Evolutionary conservation across 2,797 vertebrate genomes (phyloP).

Genomic region (Poeciliopsis gracilis): DNA sequence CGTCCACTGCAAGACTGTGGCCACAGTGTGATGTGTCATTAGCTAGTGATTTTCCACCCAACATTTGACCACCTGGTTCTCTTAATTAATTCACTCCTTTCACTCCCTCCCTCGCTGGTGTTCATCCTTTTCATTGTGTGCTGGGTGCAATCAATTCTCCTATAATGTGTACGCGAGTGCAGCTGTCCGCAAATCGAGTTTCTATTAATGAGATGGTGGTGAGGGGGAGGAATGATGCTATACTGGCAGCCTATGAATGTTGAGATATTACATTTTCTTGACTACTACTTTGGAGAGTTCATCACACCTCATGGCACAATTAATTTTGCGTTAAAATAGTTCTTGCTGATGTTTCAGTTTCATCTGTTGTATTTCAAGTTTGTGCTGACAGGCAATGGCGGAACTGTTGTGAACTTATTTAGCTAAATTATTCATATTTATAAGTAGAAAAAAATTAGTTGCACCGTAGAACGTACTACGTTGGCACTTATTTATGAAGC

Average conservation of each 20-base stretch:
- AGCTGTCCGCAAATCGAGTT: constrained; percentile 89
- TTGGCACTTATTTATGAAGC: not conserved
- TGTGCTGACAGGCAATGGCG: constrained; percentile 11
- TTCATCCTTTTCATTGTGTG: constrained; percentile 90
- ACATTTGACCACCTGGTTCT: constrained; percentile 90
- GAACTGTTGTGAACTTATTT: not conserved
- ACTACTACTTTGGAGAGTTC: constrained; percentile 62
- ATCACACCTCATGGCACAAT: constrained; percentile 49
- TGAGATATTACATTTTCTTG: constrained; percentile 67
- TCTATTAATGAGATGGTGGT: constrained; percentile 88
- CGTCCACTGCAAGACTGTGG: constrained; percentile 79
- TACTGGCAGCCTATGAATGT: constrained; percentile 73
- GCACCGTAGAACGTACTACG: too few relatives aligned
- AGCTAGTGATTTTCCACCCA: constrained; percentile 86
- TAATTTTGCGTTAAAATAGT: constrained; percentile 24
- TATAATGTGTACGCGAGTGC: constrained; percentile 87
- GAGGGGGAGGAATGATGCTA: constrained; percentile 77
- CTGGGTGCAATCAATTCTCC: constrained; percentile 89
- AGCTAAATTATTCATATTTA: constrained; percentile 12
- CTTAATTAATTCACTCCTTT: constrained; percentile 89
- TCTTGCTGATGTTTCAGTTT: constrained; percentile 13
- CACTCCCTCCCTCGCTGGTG: constrained; percentile 85
- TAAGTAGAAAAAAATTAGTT: not conserved
- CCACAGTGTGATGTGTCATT: constrained; percentile 85
- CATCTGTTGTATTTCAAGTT: constrained; percentile 15